Base-by-base conservation (phyloP, 2,113 vertebrate species). In the Pristiophorus japonicus region DNA sequence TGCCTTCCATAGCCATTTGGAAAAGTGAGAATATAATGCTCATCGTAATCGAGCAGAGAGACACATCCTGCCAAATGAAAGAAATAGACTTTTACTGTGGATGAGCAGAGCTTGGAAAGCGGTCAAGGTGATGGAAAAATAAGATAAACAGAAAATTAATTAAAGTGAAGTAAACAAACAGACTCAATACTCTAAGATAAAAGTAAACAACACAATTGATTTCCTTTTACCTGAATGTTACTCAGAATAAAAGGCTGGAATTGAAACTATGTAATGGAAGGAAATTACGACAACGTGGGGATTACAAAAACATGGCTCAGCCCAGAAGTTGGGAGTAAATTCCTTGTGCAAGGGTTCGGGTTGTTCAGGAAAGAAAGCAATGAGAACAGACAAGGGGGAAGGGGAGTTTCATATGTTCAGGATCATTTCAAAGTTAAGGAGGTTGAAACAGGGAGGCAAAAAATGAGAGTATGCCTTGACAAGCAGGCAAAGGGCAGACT, bases 1-100 rank as follows among this genome's bases (percentile, higher is more conserved):
- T 97, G 98, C 99, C 99, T 99, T 97, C 98, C 99, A 0, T 99
- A 99, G 96, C 99, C 99, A 91, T 99, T 99, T 65, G 99, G 99
- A 96, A 99, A 99, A 47, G 98, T 99, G 96, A 99, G 98, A 96
- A 99, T 99, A 96, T 99, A 99, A 97, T 99, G 99, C 95, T 99
- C 99, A 85, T 99, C 99, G 1, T 99, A 97, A 96, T 99, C 99
- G 66, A 99, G 97, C 97, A 99, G 99, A 0, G 99, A 98, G 95
- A 99, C 99, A 91, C 99, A 99, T 5, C 99, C 99, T 99, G 95
- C 0, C 22, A 96, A 78, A 96, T 45, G 95, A 51, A 96, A 59
- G 22, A 73, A 62, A 92, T 27, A 94, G 87, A 27, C 96, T 38
- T 78, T 45, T 14, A 55, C 66, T 0, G 91, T 38, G 14, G n/a